These are phyloP conservation scores for Hypotaenidia philippensis DNA, from an alignment of 2,797 vertebrate species.

Conservation along the genomic window DNA sequence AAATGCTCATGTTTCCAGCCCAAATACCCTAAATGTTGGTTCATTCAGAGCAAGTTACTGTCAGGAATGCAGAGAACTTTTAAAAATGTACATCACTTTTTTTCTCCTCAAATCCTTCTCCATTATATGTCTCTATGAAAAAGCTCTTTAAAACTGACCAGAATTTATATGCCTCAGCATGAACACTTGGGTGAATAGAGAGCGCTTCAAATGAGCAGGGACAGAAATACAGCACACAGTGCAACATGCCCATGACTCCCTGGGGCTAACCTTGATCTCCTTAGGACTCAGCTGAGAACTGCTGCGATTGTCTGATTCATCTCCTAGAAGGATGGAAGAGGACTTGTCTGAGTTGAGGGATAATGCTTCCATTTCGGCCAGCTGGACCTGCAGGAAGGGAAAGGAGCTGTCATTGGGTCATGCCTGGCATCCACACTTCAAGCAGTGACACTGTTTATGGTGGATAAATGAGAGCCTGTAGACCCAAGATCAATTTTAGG, in stretches of 20 bases:
- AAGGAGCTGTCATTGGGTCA: slow-evolving; percentile 39
- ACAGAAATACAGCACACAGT: background rate
- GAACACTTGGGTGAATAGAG: background rate
- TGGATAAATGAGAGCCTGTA: slow-evolving; percentile 47
- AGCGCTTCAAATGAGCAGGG: background rate
- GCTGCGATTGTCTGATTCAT: slow-evolving; percentile 90
- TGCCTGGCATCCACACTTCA: background rate
- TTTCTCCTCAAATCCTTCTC: background rate
- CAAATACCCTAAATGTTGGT: background rate
- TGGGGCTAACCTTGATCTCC: slow-evolving; percentile 85
- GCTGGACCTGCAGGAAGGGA: slow-evolving; percentile 88
- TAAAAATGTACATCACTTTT: background rate
- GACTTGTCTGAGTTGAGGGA: slow-evolving; percentile 97
- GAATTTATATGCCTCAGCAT: background rate
- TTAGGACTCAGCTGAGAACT: slow-evolving; percentile 83
- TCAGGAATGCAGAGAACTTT: background rate
- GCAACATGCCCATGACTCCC: background rate
- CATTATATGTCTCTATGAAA: background rate
- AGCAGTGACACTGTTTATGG: slow-evolving; percentile 39
- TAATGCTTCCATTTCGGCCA: slow-evolving; percentile 96
- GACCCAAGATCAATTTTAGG: slow-evolving; percentile 44
- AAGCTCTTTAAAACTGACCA: slow-evolving; percentile 12
- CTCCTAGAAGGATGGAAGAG: slow-evolving; percentile 91
- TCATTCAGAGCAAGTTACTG: background rate
- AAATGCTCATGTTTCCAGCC: background rate